These are phyloP conservation scores for Haplotaxodon microlepis DNA, from an alignment of 2,113 vertebrate species.

Conservation along the genomic window DNA sequence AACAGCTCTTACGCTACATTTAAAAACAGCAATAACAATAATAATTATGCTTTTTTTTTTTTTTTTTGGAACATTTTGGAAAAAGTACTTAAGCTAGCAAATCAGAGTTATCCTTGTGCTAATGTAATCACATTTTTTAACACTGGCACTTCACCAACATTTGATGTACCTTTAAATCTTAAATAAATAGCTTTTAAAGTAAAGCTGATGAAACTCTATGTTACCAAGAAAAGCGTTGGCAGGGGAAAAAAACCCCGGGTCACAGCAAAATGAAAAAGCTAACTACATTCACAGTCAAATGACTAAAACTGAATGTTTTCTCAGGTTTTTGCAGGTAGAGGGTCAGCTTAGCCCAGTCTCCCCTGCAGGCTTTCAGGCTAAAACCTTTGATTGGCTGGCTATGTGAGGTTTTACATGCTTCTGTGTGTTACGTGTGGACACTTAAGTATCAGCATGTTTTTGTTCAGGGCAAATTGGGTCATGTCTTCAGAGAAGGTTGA, in stretches of 20 bases:
- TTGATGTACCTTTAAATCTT: neutral
- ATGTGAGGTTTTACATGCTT: neutral
- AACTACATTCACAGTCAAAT: neutral
- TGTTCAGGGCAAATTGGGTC: neutral
- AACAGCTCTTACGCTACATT: neutral
- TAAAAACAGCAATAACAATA: neutral
- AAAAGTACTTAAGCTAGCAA: neutral
- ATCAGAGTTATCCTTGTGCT: neutral
- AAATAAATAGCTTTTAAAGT: neutral
- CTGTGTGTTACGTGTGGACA: neutral
- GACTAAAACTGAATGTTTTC: neutral
- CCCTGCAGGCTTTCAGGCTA: neutral
- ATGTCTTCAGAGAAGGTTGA: neutral
- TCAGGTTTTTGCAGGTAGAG: neutral
- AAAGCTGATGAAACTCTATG: neutral
- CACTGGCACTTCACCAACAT: neutral
- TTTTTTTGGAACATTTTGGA: neutral
- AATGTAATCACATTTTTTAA: neutral
- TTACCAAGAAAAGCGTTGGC: neutral
- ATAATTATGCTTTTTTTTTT: neutral
- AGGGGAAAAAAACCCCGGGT: accelerated
- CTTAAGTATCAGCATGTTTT: neutral
- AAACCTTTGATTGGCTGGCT: neutral
- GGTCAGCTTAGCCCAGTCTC: neutral
- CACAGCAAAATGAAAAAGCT: neutral